phyloP scores from a whole-genome alignment of 2,888 invertebrate genomes.

The Meloe dianella region DNA sequence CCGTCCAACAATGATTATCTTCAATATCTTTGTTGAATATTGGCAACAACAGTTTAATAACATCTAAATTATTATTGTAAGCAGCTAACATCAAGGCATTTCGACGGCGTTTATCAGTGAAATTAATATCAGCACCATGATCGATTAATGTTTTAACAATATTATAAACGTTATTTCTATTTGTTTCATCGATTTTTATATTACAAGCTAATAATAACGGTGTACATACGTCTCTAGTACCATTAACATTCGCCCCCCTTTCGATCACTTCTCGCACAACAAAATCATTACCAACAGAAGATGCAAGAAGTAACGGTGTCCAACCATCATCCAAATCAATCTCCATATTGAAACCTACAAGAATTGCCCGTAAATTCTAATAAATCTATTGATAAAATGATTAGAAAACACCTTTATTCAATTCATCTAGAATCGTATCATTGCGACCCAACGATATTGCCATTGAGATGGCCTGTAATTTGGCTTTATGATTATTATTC shows the following conservation, averaged over 20 bases:
- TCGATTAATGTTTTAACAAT: constrained; percentile 60
- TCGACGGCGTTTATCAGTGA: constrained; percentile 65
- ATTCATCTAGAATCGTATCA: constrained; percentile 31
- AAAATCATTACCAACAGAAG: constrained; percentile 64
- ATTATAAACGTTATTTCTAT: constrained; percentile 59
- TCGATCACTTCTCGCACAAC: constrained; percentile 63
- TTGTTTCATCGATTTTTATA: constrained; percentile 60
- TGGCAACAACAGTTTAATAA: constrained; percentile 64
- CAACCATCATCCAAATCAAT: constrained; percentile 63
- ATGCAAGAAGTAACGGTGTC: constrained; percentile 68
- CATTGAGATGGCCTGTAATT: constrained; percentile 33
- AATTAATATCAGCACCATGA: constrained; percentile 63
- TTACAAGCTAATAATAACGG: constrained; percentile 69
- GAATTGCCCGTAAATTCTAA: not conserved
- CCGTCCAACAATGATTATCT: constrained; percentile 71
- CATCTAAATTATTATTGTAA: constrained; percentile 61
- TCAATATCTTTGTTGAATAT: constrained; percentile 64
- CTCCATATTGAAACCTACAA: constrained; percentile 54
- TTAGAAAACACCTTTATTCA: constrained; percentile 49
- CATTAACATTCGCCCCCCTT: constrained; percentile 66
- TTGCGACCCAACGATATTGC: constrained; percentile 38
- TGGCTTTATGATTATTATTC: not conserved
- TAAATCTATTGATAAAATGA: not conserved
- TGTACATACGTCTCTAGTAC: constrained; percentile 63
- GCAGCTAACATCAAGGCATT: constrained; percentile 71